phyloP scores from a whole-genome alignment of 1,140 invertebrate species.

The Wiebesia pumilae region DNA sequence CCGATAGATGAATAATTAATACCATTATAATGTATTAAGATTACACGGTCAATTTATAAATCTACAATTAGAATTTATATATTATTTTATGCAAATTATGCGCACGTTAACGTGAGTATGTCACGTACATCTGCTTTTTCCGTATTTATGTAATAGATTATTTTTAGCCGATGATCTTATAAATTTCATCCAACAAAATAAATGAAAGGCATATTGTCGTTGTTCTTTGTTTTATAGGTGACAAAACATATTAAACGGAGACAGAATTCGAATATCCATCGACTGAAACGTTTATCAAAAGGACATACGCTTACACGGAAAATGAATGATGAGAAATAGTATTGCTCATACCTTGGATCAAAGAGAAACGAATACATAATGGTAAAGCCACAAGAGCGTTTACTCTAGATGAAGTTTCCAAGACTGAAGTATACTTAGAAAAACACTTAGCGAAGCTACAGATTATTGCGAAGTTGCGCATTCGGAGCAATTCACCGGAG shows the following conservation, averaged over 20 bases:
- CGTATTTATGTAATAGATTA: no score
- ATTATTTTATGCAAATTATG: slow-evolving; percentile 1
- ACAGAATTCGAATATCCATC: background rate
- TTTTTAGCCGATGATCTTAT: background rate
- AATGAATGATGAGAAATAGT: no score
- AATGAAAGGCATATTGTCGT: no score
- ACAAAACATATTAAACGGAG: background rate
- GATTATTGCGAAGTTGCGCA: background rate
- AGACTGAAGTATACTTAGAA: background rate
- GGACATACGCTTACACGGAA: background rate
- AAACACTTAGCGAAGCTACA: background rate
- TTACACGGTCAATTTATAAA: background rate
- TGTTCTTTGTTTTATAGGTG: no score
- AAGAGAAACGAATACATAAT: background rate
- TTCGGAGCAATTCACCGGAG: background rate
- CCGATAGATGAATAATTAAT: background rate
- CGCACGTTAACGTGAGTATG: background rate
- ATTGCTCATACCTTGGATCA: no score
- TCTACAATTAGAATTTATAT: background rate
- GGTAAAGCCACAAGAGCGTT: background rate
- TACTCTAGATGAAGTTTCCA: no score
- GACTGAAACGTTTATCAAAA: background rate
- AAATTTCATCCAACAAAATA: background rate
- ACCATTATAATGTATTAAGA: background rate
- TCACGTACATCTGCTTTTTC: no score